A percentile compares a stretch with the other conserved stretches of the same genome.
Conservation (phyloP, 2,113 vertebrate species). For the Micronycteris hirsuta region DNA sequence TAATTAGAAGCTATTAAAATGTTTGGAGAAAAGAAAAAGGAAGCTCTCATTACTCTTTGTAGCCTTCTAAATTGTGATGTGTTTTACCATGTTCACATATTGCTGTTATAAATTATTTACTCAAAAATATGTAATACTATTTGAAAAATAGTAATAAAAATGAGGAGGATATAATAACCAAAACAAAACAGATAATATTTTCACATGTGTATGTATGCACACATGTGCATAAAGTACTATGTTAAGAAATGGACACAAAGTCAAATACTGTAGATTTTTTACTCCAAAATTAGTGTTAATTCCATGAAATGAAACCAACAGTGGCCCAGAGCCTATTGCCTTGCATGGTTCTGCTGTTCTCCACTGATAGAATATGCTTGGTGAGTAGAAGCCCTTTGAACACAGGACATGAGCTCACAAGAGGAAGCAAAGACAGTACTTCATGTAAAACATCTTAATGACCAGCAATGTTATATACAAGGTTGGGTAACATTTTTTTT, state of each 20-base stretch:
- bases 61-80: neutral
- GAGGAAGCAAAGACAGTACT: neutral
- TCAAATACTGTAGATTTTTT: neutral
- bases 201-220: rapidly evolving
- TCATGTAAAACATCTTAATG: neutral
- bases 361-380: neutral
- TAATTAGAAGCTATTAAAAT: neutral
- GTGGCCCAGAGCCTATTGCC: neutral
- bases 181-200: neutral
- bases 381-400: neutral
- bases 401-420: neutral
- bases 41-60: neutral
- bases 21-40: neutral
- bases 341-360: neutral
- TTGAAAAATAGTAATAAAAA: neutral
- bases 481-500: neutral
- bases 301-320: neutral
- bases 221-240: neutral
- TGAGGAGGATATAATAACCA: neutral
- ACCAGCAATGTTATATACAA: neutral
- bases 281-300: neutral
- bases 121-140: neutral
- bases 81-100: neutral
- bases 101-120: neutral
- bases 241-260: neutral